Conservation (phyloP, 2,797 vertebrate species). For the Liasis olivaceus region DNA sequence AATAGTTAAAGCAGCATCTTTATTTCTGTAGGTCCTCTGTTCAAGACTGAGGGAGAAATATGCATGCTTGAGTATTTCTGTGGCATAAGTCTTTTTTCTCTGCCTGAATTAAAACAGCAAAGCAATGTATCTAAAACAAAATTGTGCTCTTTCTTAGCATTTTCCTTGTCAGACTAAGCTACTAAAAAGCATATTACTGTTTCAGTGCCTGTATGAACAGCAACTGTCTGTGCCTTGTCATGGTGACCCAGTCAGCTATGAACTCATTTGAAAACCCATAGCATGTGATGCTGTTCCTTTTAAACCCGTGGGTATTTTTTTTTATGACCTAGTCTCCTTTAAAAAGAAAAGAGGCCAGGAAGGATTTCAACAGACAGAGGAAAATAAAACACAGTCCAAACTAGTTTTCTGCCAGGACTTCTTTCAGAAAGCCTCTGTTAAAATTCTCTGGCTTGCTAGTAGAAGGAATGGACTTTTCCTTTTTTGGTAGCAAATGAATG, state of each 20-base stretch:
- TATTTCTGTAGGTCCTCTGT: not conserved
- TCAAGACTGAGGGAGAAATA: not conserved
- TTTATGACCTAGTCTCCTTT: not conserved
- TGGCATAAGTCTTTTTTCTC: not conserved
- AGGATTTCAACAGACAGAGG: slow-evolving; percentile 22
- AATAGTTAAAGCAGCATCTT: not conserved
- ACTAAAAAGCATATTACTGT: not conserved
- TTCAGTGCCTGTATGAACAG: not conserved
- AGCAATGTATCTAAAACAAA: not conserved
- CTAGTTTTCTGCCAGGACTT: not conserved
- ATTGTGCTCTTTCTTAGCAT: not conserved
- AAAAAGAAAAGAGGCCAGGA: not conserved
- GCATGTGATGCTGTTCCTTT: slow-evolving; percentile 4
- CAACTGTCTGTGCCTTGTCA: not conserved
- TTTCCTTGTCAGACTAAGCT: not conserved
- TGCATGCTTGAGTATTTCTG: not conserved
- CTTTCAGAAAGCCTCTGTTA: slow-evolving; percentile 9
- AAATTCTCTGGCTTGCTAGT: not conserved
- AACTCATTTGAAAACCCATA: not conserved
- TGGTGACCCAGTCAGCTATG: not conserved
- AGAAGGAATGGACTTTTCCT: not conserved
- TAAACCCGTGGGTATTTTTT: not conserved
- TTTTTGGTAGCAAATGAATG: slow-evolving; percentile 52
- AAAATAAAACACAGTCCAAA: slow-evolving; percentile 3
- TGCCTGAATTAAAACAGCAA: not conserved